Conservation (phyloP, 2,888 invertebrate species). For the Gandaritis pyraliata region DNA sequence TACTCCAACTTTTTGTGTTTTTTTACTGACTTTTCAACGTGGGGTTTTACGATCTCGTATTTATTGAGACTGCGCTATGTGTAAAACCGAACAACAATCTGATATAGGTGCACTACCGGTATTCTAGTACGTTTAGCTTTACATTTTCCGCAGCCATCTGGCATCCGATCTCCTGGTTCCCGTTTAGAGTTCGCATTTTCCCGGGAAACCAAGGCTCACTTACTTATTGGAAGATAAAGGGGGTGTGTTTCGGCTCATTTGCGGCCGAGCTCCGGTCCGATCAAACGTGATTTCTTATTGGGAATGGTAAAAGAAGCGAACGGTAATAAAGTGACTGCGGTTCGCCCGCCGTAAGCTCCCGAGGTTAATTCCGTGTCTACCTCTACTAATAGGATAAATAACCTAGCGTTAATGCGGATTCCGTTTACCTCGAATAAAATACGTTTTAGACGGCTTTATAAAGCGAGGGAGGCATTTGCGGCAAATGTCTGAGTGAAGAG, state of each 20-base stretch:
- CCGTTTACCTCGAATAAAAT: constrained; percentile 42
- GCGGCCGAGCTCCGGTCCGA: constrained; percentile 68
- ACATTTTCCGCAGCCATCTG: constrained; percentile 78
- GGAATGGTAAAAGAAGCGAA: constrained; percentile 63
- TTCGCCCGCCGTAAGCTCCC: constrained; percentile 54
- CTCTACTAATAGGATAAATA: constrained; percentile 60
- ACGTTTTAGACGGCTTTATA: constrained; percentile 35
- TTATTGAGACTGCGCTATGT: constrained; percentile 63
- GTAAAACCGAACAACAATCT: constrained; percentile 71
- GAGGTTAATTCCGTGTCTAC: constrained; percentile 58
- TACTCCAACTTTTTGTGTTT: constrained; percentile 49
- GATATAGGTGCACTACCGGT: constrained; percentile 63
- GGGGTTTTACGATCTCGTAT: constrained; percentile 57
- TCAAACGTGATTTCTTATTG: constrained; percentile 80
- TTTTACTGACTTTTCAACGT: constrained; percentile 48
- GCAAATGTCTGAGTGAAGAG: constrained; percentile 48
- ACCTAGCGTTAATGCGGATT: constrained; percentile 43
- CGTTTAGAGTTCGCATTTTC: constrained; percentile 63
- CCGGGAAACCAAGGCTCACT: constrained; percentile 67
- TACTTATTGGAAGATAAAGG: constrained; percentile 80
- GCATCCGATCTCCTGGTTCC: constrained; percentile 63
- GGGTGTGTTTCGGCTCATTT: constrained; percentile 80
- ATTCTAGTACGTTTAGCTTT: constrained; percentile 76
- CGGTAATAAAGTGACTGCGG: constrained; percentile 64
- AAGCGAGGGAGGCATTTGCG: constrained; percentile 39